phyloP scores from a whole-genome alignment of 2,113 vertebrate species.

The Collichthys lucidus region DNA sequence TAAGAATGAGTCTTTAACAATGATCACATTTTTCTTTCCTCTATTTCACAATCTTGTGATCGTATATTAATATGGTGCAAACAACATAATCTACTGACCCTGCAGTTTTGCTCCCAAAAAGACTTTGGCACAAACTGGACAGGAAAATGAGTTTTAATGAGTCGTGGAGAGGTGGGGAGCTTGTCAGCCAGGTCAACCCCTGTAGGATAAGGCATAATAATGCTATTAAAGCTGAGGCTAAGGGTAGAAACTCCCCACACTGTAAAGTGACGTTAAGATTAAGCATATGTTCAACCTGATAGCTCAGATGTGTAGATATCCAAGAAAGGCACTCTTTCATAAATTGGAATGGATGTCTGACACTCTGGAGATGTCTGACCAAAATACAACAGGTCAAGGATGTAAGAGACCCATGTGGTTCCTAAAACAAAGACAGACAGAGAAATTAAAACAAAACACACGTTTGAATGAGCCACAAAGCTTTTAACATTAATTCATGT shows the following conservation, averaged over 20 bases:
- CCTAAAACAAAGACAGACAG: conserved; percentile 65
- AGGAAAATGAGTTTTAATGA: conserved; percentile 88
- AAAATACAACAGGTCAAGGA: conserved; percentile 83
- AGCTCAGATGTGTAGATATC: conserved; percentile 31
- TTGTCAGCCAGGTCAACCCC: conserved; percentile 70
- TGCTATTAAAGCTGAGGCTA: background rate
- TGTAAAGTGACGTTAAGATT: no score
- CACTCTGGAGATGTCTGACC: conserved; percentile 65
- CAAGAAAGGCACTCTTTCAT: conserved; percentile 83
- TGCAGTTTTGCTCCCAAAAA: conserved; percentile 88
- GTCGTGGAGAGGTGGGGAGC: conserved; percentile 76
- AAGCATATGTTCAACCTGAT: conserved; percentile 2
- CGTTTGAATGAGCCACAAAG: background rate
- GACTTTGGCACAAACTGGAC: conserved; percentile 85
- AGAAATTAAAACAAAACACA: background rate
- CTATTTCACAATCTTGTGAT: background rate
- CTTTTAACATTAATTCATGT: background rate
- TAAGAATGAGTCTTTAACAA: background rate
- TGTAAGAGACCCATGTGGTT: conserved; percentile 86
- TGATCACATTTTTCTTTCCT: background rate
- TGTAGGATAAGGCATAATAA: background rate
- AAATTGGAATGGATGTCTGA: conserved; percentile 73
- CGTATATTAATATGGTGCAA: background rate
- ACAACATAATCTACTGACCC: conserved; percentile 68
- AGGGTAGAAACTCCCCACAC: background rate